Evolutionary conservation across 1,140 invertebrate genomes (phyloP), one percentile per base, ranked within the genome.

Genomic region (Leptonema lineaticorne): DNA sequence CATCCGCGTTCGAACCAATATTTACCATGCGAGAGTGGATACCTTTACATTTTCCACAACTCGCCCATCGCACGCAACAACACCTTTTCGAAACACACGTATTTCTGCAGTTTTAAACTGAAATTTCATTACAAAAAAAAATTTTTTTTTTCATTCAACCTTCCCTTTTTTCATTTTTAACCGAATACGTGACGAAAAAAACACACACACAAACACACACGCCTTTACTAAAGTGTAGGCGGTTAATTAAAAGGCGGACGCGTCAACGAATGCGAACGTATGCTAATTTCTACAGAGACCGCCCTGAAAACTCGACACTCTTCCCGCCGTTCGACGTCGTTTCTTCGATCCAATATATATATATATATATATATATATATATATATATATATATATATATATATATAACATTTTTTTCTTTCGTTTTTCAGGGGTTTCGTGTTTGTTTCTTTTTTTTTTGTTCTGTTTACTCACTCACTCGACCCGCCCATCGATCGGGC

Each of bases 1-100:
- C 59, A 62, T 62, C 59, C 59, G n/a, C n/a, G 41, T 64, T 50
- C 45, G 46, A 14, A 16, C 62, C 41, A 64, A 64, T 64, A 64
- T 64, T 64, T 64, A 50, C 62, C 3, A 8, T 62, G 26, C 59
- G 59, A n/a, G 30, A 62, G 41, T 46, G 41, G 41, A 26, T 16
- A 18, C 18, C 14, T 20, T 28, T 28, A 62, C 58, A 22, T 62
- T 6, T 22, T 27, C 60, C 24, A n/a, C 59, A 45, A 45, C 41
- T n/a, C 41, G 46, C 59, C 59, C 33, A 24, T 22, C 6, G 18
- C 37, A 33, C 5, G 11, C 30, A 5, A 33, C 11, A 41, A 41
- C 11, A 9, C 37, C 37, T 41, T 41, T 41, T 41, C 37, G 16
- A 41, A 41, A 33, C 5, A 11, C n/a, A n/a, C n/a, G n/a, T n/a